Percentiles rank a stretch among this genome's conserved stretches.
These are phyloP conservation scores for Callyntrura guangdongensis DNA, from an alignment of 2,888 invertebrate species.

Conservation along the genomic window DNA sequence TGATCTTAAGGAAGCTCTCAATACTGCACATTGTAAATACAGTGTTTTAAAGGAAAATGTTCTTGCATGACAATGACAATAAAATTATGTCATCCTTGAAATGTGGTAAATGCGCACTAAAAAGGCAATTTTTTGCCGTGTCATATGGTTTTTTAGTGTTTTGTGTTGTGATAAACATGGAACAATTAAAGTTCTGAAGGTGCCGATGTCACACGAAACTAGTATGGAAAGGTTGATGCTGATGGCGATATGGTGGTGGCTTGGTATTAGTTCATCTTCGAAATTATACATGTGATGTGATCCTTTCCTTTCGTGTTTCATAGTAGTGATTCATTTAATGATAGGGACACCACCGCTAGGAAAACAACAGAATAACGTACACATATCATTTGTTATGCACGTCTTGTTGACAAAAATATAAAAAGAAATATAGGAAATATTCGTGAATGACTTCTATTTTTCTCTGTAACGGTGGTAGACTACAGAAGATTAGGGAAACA, in stretches of 20 bases:
- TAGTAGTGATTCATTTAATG: conserved; percentile 65
- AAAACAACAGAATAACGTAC: conserved; percentile 66
- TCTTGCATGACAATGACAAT: conserved; percentile 73
- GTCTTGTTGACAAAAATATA: conserved; percentile 66
- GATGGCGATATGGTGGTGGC: neutral
- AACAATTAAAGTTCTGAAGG: conserved; percentile 57
- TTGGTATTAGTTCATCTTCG: conserved; percentile 50
- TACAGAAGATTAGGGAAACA: conserved; percentile 11
- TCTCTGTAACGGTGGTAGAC: conserved; percentile 59
- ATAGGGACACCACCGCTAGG: conserved; percentile 33
- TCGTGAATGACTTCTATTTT: conserved; percentile 34
- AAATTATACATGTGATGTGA: conserved; percentile 26
- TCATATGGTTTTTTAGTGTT: conserved; percentile 21
- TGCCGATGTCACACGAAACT: conserved; percentile 22
- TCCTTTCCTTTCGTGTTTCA: conserved; percentile 56
- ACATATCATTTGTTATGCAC: conserved; percentile 76
- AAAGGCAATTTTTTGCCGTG: conserved; percentile 37
- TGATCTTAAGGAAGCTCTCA: neutral
- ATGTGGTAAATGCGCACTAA: conserved; percentile 57
- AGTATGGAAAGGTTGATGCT: neutral
- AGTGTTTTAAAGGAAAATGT: neutral
- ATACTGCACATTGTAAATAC: neutral
- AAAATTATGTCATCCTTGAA: conserved; percentile 73
- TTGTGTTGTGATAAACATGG: conserved; percentile 40
- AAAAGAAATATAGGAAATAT: conserved; percentile 47